These are phyloP conservation scores for Diadophis punctatus DNA, from an alignment of 2,113 vertebrate species.

Conservation along the genomic window DNA sequence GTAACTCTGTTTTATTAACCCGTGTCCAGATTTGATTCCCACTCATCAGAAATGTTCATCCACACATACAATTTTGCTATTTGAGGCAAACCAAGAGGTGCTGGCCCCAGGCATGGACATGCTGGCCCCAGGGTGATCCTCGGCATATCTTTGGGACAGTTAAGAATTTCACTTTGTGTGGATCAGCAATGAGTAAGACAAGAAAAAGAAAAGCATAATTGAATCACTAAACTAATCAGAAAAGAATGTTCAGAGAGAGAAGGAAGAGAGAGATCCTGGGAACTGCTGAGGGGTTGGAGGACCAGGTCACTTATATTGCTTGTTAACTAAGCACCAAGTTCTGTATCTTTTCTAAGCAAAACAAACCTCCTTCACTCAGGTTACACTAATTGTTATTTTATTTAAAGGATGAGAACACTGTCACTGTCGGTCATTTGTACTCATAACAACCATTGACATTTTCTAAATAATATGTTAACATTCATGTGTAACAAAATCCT, in stretches of 20 bases:
- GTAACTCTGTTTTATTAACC: neutral
- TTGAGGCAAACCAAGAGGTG: neutral
- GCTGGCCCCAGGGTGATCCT: neutral
- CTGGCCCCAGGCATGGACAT: neutral
- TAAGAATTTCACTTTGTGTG: neutral
- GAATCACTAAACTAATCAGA: neutral
- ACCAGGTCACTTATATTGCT: neutral
- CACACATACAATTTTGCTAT: neutral
- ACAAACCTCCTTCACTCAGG: conserved; percentile 24
- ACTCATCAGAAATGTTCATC: neutral
- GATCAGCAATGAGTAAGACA: neutral
- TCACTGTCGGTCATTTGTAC: conserved; percentile 65
- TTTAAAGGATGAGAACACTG: conserved; percentile 77
- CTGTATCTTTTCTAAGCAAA: neutral
- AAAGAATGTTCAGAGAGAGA: neutral
- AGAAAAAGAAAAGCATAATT: neutral
- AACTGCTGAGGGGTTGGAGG: neutral
- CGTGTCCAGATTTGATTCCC: neutral
- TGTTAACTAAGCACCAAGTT: neutral
- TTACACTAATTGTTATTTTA: conserved; percentile 69
- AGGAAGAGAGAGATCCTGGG: neutral
- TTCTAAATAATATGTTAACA: conserved; percentile 69
- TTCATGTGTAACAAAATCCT: conserved; percentile 70
- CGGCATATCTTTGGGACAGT: neutral
- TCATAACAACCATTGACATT: conserved; percentile 64